Evolutionary conservation across 2,888 invertebrate species (phyloP), one percentile per base, ranked within the genome.

Genomic region (Eupithecia abbreviata): DNA sequence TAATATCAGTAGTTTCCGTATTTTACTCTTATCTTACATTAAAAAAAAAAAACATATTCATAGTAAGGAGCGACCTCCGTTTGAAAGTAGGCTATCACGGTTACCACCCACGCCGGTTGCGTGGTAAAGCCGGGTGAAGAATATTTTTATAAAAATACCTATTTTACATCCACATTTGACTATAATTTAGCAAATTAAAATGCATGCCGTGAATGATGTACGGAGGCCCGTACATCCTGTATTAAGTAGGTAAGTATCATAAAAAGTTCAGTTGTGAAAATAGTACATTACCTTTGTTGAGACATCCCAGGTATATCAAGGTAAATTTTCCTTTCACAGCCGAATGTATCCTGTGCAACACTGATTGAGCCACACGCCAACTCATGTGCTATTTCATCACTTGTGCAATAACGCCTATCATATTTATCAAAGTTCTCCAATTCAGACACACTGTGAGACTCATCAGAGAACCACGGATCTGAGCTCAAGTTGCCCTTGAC

Each of bases 391-490:
- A 93, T 84, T 87, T 91, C 83, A 87, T 91, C 82, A 83, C 84
- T 79, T 83, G 87, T 75, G 74, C 88, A 88, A 79, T 87, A 77
- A 77, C 82, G 86, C 72, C 80, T 87, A 71, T 84, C 84, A 79
- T 90, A 94, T 80, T 81, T 83, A 41, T 89, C 87, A 12, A 87
- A 84, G 82, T 87, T 90, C 80, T 93, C 92, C 79, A 81, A 83
- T 80, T 94, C 94, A 72, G 90, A 89, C 7, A 93, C 90, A 90
- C 93, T 93, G 66, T 91, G 86, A 72, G 76, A 85, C 85, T 90
- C 92, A 73, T 82, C 77, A 55, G 83, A 83, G 72, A 84, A 84
- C 94, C 94, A 94, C 13, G 93, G 93, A 49, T 85, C 80, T 72
- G 88, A 88, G 79, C 86, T 83, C 45, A 92, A 84, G 79, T 89